Percentiles rank a stretch among this genome's conserved stretches.
Evolutionary conservation across 2,888 invertebrate species (phyloP).

Genomic region (Caenorhabditis panamensis): DNA sequence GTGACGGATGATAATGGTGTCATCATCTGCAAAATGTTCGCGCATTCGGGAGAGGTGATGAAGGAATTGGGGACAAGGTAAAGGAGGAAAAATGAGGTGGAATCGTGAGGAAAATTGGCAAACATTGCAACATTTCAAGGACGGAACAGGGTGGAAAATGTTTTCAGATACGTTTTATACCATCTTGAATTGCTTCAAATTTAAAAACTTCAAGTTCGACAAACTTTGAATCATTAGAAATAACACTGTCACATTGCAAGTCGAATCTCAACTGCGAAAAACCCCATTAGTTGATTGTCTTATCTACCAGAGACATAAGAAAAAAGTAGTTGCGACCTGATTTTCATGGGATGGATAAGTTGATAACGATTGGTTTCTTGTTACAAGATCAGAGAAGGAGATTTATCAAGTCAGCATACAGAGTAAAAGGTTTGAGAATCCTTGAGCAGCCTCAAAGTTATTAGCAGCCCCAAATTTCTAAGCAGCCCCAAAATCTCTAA

Average conservation of each 20-base stretch:
- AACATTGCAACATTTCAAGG: conserved; percentile 18
- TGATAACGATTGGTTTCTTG: conserved; percentile 5
- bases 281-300: conserved; percentile 11
- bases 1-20: conserved; percentile 28
- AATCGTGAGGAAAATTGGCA: background rate
- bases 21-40: conserved; percentile 24
- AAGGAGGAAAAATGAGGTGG: conserved; percentile 3
- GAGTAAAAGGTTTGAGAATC: too few relatives aligned
- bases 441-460: too few relatives aligned
- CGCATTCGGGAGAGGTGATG: background rate
- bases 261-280: conserved; percentile 6
- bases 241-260: background rate
- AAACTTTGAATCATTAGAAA: background rate
- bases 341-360: conserved; percentile 4
- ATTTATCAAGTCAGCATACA: too few relatives aligned
- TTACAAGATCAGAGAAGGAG: background rate
- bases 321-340: conserved; percentile 14
- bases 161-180: too few relatives aligned
- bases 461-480: too few relatives aligned
- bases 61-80: conserved; percentile 11
- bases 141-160: background rate
- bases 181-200: too few relatives aligned
- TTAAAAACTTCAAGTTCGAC: too few relatives aligned
- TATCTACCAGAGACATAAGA: background rate
- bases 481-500: background rate